Evolutionary conservation across 2,113 vertebrate genomes (phyloP).

Genomic region (Lepisosteus osseus): DNA sequence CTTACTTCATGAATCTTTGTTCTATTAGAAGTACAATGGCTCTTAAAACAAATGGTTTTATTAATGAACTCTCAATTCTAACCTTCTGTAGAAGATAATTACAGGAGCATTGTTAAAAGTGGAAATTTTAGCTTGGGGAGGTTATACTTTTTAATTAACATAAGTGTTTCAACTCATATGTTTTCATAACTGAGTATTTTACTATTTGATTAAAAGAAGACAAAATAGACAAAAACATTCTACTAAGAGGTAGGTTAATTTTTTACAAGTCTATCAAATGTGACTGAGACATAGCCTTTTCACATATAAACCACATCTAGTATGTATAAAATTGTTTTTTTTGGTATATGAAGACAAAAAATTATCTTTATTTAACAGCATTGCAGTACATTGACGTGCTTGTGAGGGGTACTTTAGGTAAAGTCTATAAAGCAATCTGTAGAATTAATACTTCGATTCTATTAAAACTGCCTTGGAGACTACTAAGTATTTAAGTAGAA

Average conservation of each 20-base stretch:
- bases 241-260: background rate
- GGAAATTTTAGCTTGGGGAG: conserved; percentile 20
- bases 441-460: too few species aligned
- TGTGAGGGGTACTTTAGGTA: too few species aligned
- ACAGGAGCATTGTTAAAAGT: conserved; percentile 22
- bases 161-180: conserved; percentile 30
- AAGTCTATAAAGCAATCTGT: too few species aligned
- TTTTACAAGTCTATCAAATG: background rate
- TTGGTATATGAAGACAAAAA: background rate
- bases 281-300: background rate
- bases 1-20: conserved; percentile 20
- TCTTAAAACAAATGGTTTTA: conserved; percentile 34
- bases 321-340: background rate
- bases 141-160: conserved; percentile 36
- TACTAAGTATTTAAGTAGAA: too few species aligned
- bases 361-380: background rate
- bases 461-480: too few species aligned
- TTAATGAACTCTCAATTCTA: conserved; percentile 28
- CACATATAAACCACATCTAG: background rate
- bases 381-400: background rate
- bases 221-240: conserved; percentile 15
- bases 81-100: conserved; percentile 32
- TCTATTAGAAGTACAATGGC: conserved; percentile 16
- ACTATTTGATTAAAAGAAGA: conserved; percentile 26
- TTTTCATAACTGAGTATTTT: conserved; percentile 25